Base-by-base conservation (phyloP, 1,140 invertebrate genomes). In the Dufourea novaeangliae region DNA sequence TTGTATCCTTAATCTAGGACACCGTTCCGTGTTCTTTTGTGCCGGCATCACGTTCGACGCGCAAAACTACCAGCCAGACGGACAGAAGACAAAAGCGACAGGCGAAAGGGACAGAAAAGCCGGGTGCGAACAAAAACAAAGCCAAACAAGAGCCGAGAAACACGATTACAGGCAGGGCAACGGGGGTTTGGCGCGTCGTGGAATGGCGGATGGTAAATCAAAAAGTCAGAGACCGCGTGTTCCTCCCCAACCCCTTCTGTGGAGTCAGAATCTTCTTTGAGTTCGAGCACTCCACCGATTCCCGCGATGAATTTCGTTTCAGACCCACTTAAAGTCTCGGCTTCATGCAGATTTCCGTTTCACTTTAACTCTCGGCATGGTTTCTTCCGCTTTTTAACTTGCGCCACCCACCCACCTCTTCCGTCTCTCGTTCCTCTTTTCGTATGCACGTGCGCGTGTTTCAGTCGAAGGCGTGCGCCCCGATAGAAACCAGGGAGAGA, bases 341-440 rank as follows among this genome's bases (percentile, higher is more conserved):
- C 41, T 46, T 61, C 22, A 29, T 46, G 73, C 73, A 76, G 54
- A 76, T 76, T 57, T 59, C 73, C 39, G 63, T 67, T 75, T 64
- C 70, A 34, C 64, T 59, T 59, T 69, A 39, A 22, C 54, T 29
- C n/a, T 20, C 17, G 37, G n/a, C 22, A 29, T 14, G 14, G 41
- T 52, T 69, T 76, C 73, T 69, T 59, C 73, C 64, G 63, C 73
- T 76, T 76, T 74, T 75, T 75, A 67, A 68, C 72, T 39, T 68
- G n/a, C n/a, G n/a, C n/a, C n/a, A n/a, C n/a, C n/a, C n/a, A n/a
- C n/a, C n/a, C n/a, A n/a, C n/a, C n/a, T n/a, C n/a, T 3, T 7
- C n/a, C 27, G 25, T 32, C 25, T 32, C 20, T 50, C n/a, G 17
- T 50, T 46, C n/a, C n/a, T 61, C 32, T 34, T 50, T 72, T 63